Conservation (phyloP, 2,113 vertebrate genomes). For the Rynchops niger region DNA sequence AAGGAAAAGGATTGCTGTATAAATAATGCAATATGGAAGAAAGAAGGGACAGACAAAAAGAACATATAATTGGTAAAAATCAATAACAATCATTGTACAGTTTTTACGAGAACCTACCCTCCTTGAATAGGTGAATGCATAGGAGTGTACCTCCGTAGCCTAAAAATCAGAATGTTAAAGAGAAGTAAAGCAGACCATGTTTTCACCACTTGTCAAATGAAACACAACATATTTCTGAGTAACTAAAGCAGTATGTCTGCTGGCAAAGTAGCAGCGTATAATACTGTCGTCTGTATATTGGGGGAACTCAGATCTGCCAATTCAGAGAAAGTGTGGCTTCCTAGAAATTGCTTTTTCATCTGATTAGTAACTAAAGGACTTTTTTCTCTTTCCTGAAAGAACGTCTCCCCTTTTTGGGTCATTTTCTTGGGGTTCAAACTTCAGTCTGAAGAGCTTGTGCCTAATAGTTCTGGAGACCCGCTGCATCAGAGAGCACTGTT, state of each 20-base stretch:
- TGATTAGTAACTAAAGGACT: neutral
- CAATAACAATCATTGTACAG: neutral
- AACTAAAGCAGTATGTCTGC: constrained; percentile 1
- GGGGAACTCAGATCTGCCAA: neutral
- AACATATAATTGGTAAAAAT: neutral
- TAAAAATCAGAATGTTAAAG: constrained; percentile 6
- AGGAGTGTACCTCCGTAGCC: neutral
- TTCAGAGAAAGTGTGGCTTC: neutral
- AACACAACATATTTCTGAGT: neutral
- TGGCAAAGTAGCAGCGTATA: neutral
- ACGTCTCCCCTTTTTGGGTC: neutral
- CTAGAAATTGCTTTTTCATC: neutral
- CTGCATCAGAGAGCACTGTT: neutral
- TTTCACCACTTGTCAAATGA: constrained; percentile 36
- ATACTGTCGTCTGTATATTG: neutral
- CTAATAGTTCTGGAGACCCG: neutral
- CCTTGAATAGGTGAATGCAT: neutral
- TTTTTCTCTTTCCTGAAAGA: neutral
- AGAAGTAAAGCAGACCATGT: constrained; percentile 11
- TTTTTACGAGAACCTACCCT: neutral
- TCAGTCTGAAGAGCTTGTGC: neutral
- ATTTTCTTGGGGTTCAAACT: neutral
- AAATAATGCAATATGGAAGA: constrained; percentile 6
- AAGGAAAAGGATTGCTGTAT: neutral
- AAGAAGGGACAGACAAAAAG: constrained; percentile 16